These are phyloP conservation scores for Vireo griseus DNA, from an alignment of 2,797 vertebrate species.

Conservation along the genomic window DNA sequence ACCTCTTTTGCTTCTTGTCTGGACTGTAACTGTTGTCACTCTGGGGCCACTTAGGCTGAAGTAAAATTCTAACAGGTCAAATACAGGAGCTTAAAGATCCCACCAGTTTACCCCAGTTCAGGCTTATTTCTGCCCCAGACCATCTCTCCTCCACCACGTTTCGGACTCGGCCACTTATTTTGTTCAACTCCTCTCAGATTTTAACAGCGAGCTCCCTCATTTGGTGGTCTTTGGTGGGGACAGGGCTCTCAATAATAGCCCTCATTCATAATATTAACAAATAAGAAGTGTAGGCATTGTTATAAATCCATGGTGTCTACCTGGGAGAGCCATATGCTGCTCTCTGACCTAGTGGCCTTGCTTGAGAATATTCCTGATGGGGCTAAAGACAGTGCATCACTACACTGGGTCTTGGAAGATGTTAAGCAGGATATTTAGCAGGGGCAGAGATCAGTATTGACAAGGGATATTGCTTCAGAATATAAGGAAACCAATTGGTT, in stretches of 20 bases:
- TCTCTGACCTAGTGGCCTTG: not conserved
- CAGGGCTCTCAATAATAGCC: not conserved
- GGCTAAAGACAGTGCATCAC: not conserved
- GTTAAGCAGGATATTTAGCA: not conserved
- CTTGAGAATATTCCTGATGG: not conserved
- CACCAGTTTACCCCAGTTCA: not conserved
- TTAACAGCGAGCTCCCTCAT: not conserved
- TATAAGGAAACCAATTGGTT: not conserved
- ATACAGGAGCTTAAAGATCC: not conserved
- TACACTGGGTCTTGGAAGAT: not conserved
- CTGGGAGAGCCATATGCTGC: fast-evolving
- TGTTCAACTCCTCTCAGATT: not conserved
- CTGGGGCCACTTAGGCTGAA: not conserved
- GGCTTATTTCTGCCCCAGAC: not conserved
- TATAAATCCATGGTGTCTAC: not conserved
- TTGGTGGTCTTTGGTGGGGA: not conserved
- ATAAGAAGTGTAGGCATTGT: not conserved
- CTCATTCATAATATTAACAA: not conserved
- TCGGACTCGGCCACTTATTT: not conserved
- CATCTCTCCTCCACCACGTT: not conserved
- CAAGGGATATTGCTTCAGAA: not conserved
- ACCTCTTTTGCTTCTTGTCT: not conserved
- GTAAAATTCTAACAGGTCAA: not conserved
- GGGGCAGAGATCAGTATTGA: fast-evolving
- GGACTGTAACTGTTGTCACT: not conserved